A percentile compares a stretch with the other conserved stretches of the same genome.
These are phyloP conservation scores for Ptiloglossa arizonensis DNA, from an alignment of 1,140 invertebrate species.

Conservation along the genomic window DNA sequence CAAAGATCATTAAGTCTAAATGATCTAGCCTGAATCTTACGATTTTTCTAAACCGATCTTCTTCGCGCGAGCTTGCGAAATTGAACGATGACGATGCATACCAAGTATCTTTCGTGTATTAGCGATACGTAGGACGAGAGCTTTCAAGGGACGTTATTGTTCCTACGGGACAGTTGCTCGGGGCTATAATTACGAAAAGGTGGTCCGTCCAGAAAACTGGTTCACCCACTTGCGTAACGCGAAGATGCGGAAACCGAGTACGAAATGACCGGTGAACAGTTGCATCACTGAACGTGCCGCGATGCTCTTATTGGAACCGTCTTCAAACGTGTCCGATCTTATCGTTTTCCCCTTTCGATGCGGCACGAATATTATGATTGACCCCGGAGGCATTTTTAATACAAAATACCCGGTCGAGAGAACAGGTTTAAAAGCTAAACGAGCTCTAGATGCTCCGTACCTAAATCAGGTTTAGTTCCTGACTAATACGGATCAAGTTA, in stretches of 20 bases:
- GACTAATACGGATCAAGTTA: neutral
- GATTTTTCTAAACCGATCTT: too few species aligned
- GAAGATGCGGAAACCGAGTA: constrained; percentile 59
- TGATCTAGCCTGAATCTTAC: too few species aligned
- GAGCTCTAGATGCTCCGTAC: neutral
- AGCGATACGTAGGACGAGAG: constrained; percentile 40
- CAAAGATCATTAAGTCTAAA: too few species aligned
- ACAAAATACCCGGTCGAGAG: neutral
- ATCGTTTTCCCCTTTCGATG: constrained; percentile 24
- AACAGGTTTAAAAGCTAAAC: neutral
- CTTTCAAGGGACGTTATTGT: constrained; percentile 61
- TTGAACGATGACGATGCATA: neutral
- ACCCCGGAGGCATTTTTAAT: constrained; percentile 9
- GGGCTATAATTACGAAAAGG: constrained; percentile 60
- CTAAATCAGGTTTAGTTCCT: neutral
- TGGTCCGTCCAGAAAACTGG: constrained; percentile 64
- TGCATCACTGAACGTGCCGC: constrained; percentile 45
- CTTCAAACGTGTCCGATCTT: constrained; percentile 55
- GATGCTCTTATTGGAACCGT: constrained; percentile 33
- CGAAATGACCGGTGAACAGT: constrained; percentile 27
- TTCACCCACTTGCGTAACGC: constrained; percentile 61
- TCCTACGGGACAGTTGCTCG: constrained; percentile 40
- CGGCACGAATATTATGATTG: constrained; percentile 19
- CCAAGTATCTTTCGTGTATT: neutral
- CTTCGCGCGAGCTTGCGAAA: neutral